Evolutionary conservation across 2,888 invertebrate species (phyloP).

Genomic region (Oscheius sp.): DNA sequence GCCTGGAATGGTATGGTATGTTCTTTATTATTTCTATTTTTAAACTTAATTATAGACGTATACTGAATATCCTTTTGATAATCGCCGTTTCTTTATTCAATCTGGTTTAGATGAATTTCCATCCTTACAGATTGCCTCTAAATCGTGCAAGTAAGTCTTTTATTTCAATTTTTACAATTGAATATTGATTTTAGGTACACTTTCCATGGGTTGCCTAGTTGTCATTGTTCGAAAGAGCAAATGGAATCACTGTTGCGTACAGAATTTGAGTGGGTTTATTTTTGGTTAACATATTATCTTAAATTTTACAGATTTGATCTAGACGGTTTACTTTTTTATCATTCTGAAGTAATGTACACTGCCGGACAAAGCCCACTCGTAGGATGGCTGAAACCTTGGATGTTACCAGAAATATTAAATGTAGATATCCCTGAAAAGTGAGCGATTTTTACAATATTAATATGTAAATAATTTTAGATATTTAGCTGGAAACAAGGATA

Average conservation of each 20-base stretch:
- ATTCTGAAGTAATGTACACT: conserved; percentile 82
- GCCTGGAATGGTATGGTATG: conserved; percentile 78
- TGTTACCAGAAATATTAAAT: conserved; percentile 69
- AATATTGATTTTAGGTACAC: conserved; percentile 72
- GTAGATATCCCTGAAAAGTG: conserved; percentile 50
- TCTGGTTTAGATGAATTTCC: conserved; percentile 81
- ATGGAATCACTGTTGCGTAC: conserved; percentile 60
- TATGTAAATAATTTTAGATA: conserved; percentile 16
- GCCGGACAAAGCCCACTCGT: conserved; percentile 87
- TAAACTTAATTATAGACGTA: conserved; percentile 4
- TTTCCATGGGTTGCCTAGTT: conserved; percentile 76
- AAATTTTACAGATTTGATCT: conserved; percentile 74
- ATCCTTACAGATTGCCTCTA: conserved; percentile 22
- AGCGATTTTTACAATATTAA: not conserved
- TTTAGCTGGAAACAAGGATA: not conserved
- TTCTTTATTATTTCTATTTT: not conserved
- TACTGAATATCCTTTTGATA: conserved; percentile 78
- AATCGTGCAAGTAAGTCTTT: conserved; percentile 22
- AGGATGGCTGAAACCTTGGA: conserved; percentile 84
- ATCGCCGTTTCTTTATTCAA: conserved; percentile 86
- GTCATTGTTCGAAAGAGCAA: conserved; percentile 66
- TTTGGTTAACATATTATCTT: conserved; percentile 7
- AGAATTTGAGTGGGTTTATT: conserved; percentile 33
- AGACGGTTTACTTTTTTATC: conserved; percentile 92
- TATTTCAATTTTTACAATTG: not conserved